Conservation (phyloP, 2,797 vertebrate genomes). For the Anolis apletophallus region DNA sequence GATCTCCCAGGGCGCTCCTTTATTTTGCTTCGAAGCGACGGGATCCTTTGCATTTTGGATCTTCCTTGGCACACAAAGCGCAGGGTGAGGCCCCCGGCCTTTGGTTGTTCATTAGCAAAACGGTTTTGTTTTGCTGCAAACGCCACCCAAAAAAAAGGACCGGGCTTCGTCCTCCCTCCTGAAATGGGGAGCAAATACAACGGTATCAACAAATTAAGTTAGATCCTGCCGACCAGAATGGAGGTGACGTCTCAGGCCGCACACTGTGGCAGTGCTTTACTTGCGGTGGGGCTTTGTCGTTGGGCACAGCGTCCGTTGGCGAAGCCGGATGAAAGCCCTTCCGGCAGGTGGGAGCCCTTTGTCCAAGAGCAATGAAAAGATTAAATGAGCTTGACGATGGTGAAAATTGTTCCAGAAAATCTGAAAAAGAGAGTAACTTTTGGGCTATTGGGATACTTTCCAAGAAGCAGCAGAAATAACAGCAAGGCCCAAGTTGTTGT, state of each 20-base stretch:
- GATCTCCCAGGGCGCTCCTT: constrained; percentile 40
- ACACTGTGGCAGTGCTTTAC: constrained; percentile 47
- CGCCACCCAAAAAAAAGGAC: constrained; percentile 32
- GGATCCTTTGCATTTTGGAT: constrained; percentile 29
- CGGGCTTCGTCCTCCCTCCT: constrained; percentile 19
- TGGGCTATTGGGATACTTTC: constrained; percentile 42
- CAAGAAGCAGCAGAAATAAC: not conserved
- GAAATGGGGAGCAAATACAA: constrained; percentile 49
- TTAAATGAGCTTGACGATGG: constrained; percentile 37
- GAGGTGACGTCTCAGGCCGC: constrained; percentile 39
- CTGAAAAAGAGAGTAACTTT: constrained; percentile 37
- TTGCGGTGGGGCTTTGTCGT: constrained; percentile 37
- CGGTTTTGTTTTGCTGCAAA: constrained; percentile 52
- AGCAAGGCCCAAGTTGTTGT: not conserved
- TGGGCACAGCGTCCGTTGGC: constrained; percentile 17
- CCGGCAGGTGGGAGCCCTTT: constrained; percentile 3
- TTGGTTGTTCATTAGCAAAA: constrained; percentile 46
- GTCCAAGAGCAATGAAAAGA: constrained; percentile 1
- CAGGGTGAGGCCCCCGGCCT: constrained; percentile 32
- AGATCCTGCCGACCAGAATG: constrained; percentile 44
- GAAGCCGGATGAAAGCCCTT: constrained; percentile 17
- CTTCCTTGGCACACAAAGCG: constrained; percentile 24
- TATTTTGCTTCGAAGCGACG: constrained; percentile 35
- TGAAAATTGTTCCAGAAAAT: constrained; percentile 48
- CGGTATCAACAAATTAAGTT: constrained; percentile 47